Percentiles rank a stretch among this genome's conserved stretches.
These are phyloP conservation scores for Hylaeus anthracinus DNA, from an alignment of 1,140 invertebrate species.

Conservation along the genomic window DNA sequence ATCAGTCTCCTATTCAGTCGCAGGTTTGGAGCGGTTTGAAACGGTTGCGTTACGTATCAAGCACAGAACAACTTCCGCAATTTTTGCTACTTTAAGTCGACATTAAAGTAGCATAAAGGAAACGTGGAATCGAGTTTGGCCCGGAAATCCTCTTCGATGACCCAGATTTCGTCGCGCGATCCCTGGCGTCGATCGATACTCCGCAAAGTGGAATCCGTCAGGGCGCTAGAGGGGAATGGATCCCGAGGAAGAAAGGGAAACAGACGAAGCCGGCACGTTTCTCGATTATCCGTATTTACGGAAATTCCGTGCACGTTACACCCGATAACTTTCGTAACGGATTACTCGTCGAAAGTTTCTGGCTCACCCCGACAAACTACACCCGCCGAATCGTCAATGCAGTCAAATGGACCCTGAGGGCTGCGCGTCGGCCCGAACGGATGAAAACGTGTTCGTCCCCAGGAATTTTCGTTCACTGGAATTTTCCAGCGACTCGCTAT, in stretches of 20 bases:
- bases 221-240: slow-evolving; percentile 9
- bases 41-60: too few relatives aligned
- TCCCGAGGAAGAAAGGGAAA: slow-evolving; percentile 15
- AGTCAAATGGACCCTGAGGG: slow-evolving; percentile 60
- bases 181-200: slow-evolving; percentile 15
- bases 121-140: background rate
- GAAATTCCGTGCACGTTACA: slow-evolving; percentile 74
- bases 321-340: slow-evolving; percentile 74
- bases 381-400: slow-evolving; percentile 60
- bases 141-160: background rate
- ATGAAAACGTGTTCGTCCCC: slow-evolving; percentile 4
- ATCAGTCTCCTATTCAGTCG: too few relatives aligned
- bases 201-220: background rate
- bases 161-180: background rate
- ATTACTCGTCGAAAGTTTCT: slow-evolving; percentile 71
- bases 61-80: too few relatives aligned
- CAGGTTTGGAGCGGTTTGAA: too few relatives aligned
- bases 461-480: slow-evolving; percentile 7
- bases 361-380: slow-evolving; percentile 57
- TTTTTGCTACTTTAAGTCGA: too few relatives aligned
- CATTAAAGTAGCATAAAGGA: too few relatives aligned
- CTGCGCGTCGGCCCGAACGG: slow-evolving; percentile 27
- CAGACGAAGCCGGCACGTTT: slow-evolving; percentile 50
- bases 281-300: slow-evolving; percentile 71
- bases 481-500: background rate